phyloP scores from a whole-genome alignment of 2,113 vertebrate species.

The Octodon degus region DNA sequence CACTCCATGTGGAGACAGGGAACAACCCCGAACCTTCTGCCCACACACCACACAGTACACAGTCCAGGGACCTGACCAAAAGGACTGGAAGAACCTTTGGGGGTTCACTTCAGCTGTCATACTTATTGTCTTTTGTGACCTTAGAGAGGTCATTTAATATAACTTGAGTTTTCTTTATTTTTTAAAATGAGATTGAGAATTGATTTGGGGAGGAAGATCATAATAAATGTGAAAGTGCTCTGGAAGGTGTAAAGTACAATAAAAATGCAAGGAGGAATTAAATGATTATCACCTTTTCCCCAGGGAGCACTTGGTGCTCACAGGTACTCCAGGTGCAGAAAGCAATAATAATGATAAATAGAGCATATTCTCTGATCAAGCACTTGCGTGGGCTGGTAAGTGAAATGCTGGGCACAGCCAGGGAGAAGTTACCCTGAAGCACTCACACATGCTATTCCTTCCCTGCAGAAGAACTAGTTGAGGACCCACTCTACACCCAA shows the following conservation, averaged over 20 bases:
- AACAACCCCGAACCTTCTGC: neutral
- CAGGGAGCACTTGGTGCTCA: neutral
- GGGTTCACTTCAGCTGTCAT: neutral
- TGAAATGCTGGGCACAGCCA: neutral
- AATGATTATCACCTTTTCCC: neutral
- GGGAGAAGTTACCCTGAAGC: too few relatives aligned
- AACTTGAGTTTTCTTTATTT: neutral
- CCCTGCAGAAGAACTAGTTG: neutral
- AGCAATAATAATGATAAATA: neutral
- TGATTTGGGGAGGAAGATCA: neutral
- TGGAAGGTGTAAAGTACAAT: neutral
- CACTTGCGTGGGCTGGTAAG: neutral
- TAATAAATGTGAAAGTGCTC: neutral
- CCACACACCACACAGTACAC: too few relatives aligned
- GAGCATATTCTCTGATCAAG: neutral
- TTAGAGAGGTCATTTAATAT: neutral
- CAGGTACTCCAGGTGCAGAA: neutral
- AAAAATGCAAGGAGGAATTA: conserved; percentile 1
- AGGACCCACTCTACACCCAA: rapidly evolving
- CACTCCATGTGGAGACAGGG: neutral
- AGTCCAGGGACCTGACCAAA: neutral
- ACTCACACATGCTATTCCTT: neutral
- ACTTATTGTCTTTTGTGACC: neutral
- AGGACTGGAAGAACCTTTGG: neutral
- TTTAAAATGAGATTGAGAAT: neutral